Base-by-base conservation (phyloP, 2,113 vertebrate genomes). In the Rhinoptilus africanus region DNA sequence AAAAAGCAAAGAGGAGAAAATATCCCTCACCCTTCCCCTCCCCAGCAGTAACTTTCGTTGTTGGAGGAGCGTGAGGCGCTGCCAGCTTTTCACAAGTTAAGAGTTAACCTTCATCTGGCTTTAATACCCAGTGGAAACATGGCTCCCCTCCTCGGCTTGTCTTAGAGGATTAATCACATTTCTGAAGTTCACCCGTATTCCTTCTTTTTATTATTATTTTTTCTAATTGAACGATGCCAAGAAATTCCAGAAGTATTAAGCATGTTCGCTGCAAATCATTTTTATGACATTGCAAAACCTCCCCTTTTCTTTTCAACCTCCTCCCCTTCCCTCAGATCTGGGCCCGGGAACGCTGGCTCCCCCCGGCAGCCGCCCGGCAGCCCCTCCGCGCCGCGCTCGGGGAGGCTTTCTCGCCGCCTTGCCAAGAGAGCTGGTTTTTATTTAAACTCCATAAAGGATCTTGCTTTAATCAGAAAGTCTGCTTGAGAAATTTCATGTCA, bases 401-500 rank as follows among this genome's bases (percentile, higher is more conserved):
- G 96, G 94, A 95, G 82, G 69, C 77, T 92, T 95, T 88, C 92
- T 86, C 54, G 0, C 56, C 9, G 32, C 71, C 81, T 82, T 98
- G 97, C 97, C 97, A 98, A 97, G 97, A 96, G 95, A 94, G 93
- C 95, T 93, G 93, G 3, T 92, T 96, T 96, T 96, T 92, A 95
- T 98, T 98, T 97, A 95, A 97, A 95, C 92, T 92, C 93, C 92
- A 95, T 96, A 96, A 97, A 96, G 94, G 93, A 88, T 95, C 92
- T 98, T 96, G 88, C 96, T 98, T 98, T 98, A 97, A 97, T 98
- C 97, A 96, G 96, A 96, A 97, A 97, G 95, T 97, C 93, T 96
- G 96, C 95, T 97, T 98, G 97, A 97, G 93, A 97, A 97, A 97
- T 97, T 97, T 98, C 88, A 94, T 98, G 98, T 98, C 97, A 92